These are phyloP conservation scores for Dissostichus mawsoni DNA, from an alignment of 2,113 vertebrate species.

Conservation along the genomic window DNA sequence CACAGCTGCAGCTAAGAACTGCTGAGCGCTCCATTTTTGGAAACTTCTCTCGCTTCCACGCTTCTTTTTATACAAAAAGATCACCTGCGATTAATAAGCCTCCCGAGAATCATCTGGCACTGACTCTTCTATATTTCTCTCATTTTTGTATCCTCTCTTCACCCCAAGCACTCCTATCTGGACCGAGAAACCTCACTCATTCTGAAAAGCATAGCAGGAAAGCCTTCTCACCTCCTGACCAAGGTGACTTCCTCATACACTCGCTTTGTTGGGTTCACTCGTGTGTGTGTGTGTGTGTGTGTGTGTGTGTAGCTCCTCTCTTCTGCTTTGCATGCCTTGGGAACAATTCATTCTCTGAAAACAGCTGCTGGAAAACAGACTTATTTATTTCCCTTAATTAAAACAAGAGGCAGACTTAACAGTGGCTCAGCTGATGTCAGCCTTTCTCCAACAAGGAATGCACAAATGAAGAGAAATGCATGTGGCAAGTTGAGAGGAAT, in stretches of 20 bases:
- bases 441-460: neutral
- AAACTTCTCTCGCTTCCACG: slow-evolving; percentile 55
- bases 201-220: slow-evolving; percentile 99
- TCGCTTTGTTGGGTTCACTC: slow-evolving; percentile 17
- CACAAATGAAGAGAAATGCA: neutral
- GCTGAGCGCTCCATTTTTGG: slow-evolving; percentile 43
- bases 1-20: slow-evolving; percentile 68
- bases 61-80: slow-evolving; percentile 50
- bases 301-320: slow-evolving; percentile 63
- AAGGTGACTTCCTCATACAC: slow-evolving; percentile 92
- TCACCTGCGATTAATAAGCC: slow-evolving; percentile 68
- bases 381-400: neutral
- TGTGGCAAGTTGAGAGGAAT: neutral
- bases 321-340: slow-evolving; percentile 41
- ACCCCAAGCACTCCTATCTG: slow-evolving; percentile 97
- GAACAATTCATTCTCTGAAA: slow-evolving; percentile 17
- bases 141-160: slow-evolving; percentile 69
- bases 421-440: neutral
- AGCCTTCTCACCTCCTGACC: slow-evolving; percentile 99
- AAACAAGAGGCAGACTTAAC: neutral
- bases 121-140: slow-evolving; percentile 84
- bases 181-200: slow-evolving; percentile 99
- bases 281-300: slow-evolving; percentile 59
- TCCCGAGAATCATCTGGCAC: slow-evolving; percentile 83
- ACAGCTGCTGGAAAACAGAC: neutral